A percentile compares a stretch with the other conserved stretches of the same genome.
Evolutionary conservation across 2,797 vertebrate species (phyloP).

Genomic region (Chlorospingus flavigularis): DNA sequence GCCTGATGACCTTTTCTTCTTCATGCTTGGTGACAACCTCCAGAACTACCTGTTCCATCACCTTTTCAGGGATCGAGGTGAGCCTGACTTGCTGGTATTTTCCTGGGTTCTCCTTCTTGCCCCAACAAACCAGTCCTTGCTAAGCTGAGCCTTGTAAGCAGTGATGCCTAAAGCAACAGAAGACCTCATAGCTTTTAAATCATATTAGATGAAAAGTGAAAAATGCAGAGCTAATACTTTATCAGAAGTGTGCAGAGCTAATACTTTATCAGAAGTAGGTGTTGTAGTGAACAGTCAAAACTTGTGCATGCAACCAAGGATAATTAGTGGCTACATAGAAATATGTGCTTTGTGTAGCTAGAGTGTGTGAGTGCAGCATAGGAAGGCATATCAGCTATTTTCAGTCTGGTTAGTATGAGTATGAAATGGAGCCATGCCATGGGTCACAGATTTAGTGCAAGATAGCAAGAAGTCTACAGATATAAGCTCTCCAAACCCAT

Average conservation of each 20-base stretch:
- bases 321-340: background rate
- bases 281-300: background rate
- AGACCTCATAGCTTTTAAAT: background rate
- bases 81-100: background rate
- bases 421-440: background rate
- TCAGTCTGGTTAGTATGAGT: rapidly evolving
- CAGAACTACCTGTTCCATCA: background rate
- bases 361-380: background rate
- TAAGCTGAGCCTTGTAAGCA: background rate
- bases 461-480: background rate
- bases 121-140: background rate
- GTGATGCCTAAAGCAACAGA: background rate
- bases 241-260: background rate
- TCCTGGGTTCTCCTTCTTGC: background rate
- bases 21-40: background rate
- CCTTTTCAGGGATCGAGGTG: background rate
- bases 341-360: background rate
- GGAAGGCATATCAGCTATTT: background rate
- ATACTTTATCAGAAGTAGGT: background rate
- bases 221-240: background rate
- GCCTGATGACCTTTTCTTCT: background rate
- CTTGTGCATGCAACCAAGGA: background rate
- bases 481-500: background rate
- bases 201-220: background rate
- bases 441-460: background rate